Base-by-base conservation (phyloP, 1,140 invertebrate species). In the Sycobia sp. region DNA sequence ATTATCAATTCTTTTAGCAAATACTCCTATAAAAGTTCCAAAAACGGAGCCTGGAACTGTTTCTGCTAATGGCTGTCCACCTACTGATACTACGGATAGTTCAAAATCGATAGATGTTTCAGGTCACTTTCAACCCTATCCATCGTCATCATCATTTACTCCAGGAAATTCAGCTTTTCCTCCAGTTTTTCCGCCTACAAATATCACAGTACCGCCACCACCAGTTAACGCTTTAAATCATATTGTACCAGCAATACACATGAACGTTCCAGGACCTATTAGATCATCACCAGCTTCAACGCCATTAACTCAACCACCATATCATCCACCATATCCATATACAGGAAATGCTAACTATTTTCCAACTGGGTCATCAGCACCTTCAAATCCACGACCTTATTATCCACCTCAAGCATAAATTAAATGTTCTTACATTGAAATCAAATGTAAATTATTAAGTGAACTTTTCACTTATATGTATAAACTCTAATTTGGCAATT, bases 191-290 rank as follows among this genome's bases (percentile, higher is more conserved):
- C 77, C 79, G 44, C 77, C 76, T 13, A 57, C 76, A 10, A 82
- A 80, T 58, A 74, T 80, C 27, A 68, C 74, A 3, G 73, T 81
- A 47, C 79, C 80, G 9, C 80, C 79, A 2, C 79, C 80, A 5
- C 71, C 77, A 14, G 74, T 81, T 3, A 79, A 76, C 46, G 55
- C 76, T 16, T 71, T 81, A 57, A 81, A 79, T 65, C 80, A 81
- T 47, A 78, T 81, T 29, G 77, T 76, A 5, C 72, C 78, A 39
- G 66, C 75, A 7, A 77, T 79, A 55, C 78, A 79, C 49, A 65
- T 80, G 25, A 72, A 71, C 50, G 62, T 72, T 0, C 47, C 71
- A 0, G 63, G 70, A 43, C 32, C 74, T 9, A 73, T 80, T 39
- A 67, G 79, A 18, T 66, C 75, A 25, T 65, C 76, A 38, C 72